Base-by-base conservation (phyloP, 2,797 vertebrate genomes). In the Falco naumanni region DNA sequence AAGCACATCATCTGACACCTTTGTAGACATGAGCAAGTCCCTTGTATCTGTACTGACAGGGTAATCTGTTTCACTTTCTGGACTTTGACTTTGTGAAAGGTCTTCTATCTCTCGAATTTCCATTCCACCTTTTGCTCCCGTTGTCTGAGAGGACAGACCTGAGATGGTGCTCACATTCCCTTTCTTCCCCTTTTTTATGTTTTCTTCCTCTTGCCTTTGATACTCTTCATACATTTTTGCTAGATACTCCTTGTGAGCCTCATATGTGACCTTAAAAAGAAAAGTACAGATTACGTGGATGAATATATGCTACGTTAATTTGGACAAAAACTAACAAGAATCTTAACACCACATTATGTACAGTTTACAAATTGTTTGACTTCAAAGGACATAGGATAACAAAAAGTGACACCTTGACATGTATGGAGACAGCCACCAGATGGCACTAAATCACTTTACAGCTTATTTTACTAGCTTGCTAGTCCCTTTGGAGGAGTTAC, bases 171-270 rank as follows among this genome's bases (percentile, higher is more conserved):
- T 99, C 88, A 99, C 99, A 0, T 98, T 99, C 21, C 99, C 99
- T 91, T 99, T 99, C 97, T 99, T 99, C 13, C 99, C 99, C 93
- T 99, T 99, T 96, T 99, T 99, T 95, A 99, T 99, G 96, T 99
- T 99, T 94, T 99, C 99, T 87, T 99, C 99, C 90, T 99, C 99
- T 97, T 99, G 99, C n/a, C 99, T 98, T 96, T 99, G 99, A 97
- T 99, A 99, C 76, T 99, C 99, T 92, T 99, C 99, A 18, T 99
- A 99, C 99, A 99, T 99, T 98, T 99, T 99, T 53, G 99, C 99
- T 82, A 99, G 97, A 94, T 99, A 99, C 95, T 99, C 99, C 95
- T 99, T 99, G 91, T 99, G 99, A 87, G 99, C 99, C 96, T 99
- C 99, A 29, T 99, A 99, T 14, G 99, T 99, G 95, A 99, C 99